These are phyloP conservation scores for Myotis vivesi DNA, from an alignment of 2,797 vertebrate species.

Conservation along the genomic window DNA sequence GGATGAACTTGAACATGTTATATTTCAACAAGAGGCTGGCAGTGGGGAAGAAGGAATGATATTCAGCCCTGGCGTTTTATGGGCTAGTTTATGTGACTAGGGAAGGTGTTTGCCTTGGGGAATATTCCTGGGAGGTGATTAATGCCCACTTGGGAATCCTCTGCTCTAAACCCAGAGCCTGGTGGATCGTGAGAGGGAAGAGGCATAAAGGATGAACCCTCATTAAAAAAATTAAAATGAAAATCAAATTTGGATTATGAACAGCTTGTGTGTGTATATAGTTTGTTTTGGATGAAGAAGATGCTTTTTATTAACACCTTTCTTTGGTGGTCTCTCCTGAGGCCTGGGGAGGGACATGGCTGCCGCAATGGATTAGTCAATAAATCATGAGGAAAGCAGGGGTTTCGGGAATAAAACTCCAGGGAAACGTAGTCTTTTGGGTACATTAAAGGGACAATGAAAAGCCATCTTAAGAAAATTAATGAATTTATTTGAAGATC, in stretches of 20 bases:
- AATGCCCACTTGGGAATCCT: constrained; percentile 51
- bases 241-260: constrained; percentile 65
- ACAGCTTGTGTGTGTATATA: background rate
- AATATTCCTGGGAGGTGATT: constrained; percentile 60
- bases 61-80: background rate
- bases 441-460: constrained; percentile 9
- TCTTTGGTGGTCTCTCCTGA: background rate
- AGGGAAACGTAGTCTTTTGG: constrained; percentile 38
- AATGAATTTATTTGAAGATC: constrained; percentile 33
- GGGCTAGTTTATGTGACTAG: constrained; percentile 65
- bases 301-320: constrained; percentile 58
- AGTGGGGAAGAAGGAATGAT: background rate
- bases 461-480: constrained; percentile 58
- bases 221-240: constrained; percentile 61
- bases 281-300: constrained; percentile 32
- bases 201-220: constrained; percentile 52
- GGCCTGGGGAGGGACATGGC: background rate
- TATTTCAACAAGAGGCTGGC: constrained; percentile 25
- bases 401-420: constrained; percentile 15
- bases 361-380: background rate
- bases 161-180: constrained; percentile 8
- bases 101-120: background rate
- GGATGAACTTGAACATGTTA: constrained; percentile 18
- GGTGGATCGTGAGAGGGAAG: background rate
- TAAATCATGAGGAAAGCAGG: constrained; percentile 44